phyloP scores from a whole-genome alignment of 2,888 invertebrate genomes.

The Caenorhabditis wallacei region DNA sequence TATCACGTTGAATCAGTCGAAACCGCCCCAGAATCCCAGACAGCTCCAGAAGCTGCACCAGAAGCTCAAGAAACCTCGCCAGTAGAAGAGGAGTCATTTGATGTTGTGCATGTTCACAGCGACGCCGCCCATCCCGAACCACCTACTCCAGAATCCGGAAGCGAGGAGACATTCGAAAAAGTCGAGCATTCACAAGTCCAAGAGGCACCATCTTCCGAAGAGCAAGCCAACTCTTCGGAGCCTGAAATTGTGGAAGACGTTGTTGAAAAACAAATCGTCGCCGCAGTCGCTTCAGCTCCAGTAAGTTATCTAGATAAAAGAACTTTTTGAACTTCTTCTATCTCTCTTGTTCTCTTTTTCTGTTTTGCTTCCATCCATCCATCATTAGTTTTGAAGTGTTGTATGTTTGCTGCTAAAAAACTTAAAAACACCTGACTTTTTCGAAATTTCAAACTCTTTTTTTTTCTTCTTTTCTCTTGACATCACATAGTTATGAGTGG shows the following conservation, averaged over 20 bases:
- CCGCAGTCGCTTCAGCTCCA: conserved; percentile 47
- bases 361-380: conserved; percentile 3
- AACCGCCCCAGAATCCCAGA: conserved; percentile 10
- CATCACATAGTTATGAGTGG: conserved; percentile 49
- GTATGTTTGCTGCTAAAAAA: conserved; percentile 26
- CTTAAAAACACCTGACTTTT: conserved; percentile 48
- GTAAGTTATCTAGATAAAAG: conserved; percentile 33
- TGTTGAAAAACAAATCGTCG: conserved; percentile 44
- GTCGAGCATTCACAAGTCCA: conserved; percentile 62
- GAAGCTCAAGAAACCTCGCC: conserved; percentile 21
- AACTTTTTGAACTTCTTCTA: conserved; percentile 12
- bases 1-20: conserved; percentile 53
- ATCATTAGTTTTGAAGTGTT: conserved; percentile 28
- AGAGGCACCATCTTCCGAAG: conserved; percentile 56
- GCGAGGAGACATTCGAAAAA: conserved; percentile 58
- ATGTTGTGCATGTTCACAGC: conserved; percentile 34
- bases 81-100: conserved; percentile 19
- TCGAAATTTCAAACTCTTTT: conserved; percentile 18
- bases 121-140: conserved; percentile 42
- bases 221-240: conserved; percentile 43
- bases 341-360: conserved; percentile 3
- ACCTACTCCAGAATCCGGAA: conserved; percentile 38
- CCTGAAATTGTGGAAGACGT: conserved; percentile 63
- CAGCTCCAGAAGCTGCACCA: conserved; percentile 41
- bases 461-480: conserved; percentile 2